phyloP scores from a whole-genome alignment of 2,888 invertebrate genomes.

The Drosophila robusta region DNA sequence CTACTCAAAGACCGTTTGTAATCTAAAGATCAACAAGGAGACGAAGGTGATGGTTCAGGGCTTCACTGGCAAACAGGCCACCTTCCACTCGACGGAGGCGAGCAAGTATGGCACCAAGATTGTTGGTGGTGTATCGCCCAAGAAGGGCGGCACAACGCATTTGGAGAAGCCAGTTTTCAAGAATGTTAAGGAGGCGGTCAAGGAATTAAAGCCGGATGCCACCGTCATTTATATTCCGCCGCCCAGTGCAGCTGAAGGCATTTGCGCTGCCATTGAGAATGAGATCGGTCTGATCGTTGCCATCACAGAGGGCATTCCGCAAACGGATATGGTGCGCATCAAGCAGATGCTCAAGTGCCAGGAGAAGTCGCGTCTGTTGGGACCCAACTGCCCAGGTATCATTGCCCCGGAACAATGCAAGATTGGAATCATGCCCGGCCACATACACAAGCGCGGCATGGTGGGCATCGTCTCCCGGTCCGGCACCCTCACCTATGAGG shows the following conservation, averaged over 20 bases:
- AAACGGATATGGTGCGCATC: conserved; percentile 99
- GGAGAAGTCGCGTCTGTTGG: conserved; percentile 95
- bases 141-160: conserved; percentile 93
- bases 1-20: conserved; percentile 85
- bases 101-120: conserved; percentile 98
- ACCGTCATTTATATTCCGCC: conserved; percentile 99
- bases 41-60: conserved; percentile 99
- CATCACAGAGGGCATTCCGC: conserved; percentile 99
- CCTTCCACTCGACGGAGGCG: conserved; percentile 96
- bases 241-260: conserved; percentile 93
- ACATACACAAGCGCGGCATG: conserved; percentile 96
- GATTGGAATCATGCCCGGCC: conserved; percentile 99
- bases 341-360: conserved; percentile 94
- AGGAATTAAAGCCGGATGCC: conserved; percentile 93
- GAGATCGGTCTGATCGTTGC: conserved; percentile 98
- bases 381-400: conserved; percentile 99
- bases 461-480: conserved; percentile 98
- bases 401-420: conserved; percentile 98
- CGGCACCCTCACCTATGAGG: conserved; percentile 99
- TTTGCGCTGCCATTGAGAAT: conserved; percentile 96
- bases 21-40: conserved; percentile 92
- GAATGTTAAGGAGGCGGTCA: conserved; percentile 89
- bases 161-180: conserved; percentile 89
- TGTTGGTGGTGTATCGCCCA: conserved; percentile 92
- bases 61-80: conserved; percentile 98